Base-by-base conservation (phyloP, 2,797 vertebrate genomes). In the Pogoniulus pusillus region DNA sequence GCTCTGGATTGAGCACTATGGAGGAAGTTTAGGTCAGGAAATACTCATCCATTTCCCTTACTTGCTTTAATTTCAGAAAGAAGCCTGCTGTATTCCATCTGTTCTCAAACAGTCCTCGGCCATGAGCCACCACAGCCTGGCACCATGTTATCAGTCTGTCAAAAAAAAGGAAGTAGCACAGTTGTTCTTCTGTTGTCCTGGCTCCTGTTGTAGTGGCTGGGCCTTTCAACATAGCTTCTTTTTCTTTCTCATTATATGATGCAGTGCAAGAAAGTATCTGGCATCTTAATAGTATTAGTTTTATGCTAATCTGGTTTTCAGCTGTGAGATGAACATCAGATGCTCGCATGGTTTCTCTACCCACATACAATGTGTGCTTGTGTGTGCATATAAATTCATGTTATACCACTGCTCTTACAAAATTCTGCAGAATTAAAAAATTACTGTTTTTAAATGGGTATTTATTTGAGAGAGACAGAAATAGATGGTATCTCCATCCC, bases 311-410 rank as follows among this genome's bases (percentile, higher is more conserved):
- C 54, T 75, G 22, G 2, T 90, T 69, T 87, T 92, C 59, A 91
- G 49, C 75, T 85, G 58, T 76, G 91, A 82, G 74, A 73, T 86
- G 85, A 93, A 70, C 77, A 83, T 91, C 82, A 60, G 73, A 73
- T 83, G 77, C 35, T 89, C 72, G 34, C 17, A 16, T 7, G 57
- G 9, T 80, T n/a, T 90, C 41, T 68, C 74, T 86, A 63, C 90
- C 60, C 74, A 64, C 77, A 49, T 54, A 68, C 49, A 89, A 37
- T 60, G 18, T 53, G 53, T 70, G 45, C 75, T 84, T 69, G 22
- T 70, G 23, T 58, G 8, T 71, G 22, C 19, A 37, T 63, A 41
- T 64, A 41, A 84, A 90, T 88, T 57, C 68, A 37, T 73, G 37
- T 13, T 51, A 19, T 37, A 34, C 6, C n/a, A 57, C 34, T 68